phyloP scores from a whole-genome alignment of 2,113 vertebrate genomes.

The Rutilus rutilus region DNA sequence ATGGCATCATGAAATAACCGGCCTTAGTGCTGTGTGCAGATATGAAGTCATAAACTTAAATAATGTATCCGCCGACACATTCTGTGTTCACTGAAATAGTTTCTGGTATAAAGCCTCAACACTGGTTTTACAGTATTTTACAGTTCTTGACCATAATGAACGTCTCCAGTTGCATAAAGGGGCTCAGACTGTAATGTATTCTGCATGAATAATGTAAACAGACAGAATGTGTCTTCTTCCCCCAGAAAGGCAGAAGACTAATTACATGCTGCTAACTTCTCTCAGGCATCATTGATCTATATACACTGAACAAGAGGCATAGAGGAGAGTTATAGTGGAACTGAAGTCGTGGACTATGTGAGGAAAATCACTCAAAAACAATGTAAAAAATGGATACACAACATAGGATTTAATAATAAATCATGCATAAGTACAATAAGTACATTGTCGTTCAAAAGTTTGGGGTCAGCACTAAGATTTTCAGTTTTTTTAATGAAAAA shows the following conservation, averaged over 20 bases:
- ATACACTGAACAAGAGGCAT: constrained; percentile 34
- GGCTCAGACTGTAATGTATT: constrained; percentile 58
- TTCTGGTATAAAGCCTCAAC: not conserved
- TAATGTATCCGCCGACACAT: not conserved
- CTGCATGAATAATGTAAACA: constrained; percentile 64
- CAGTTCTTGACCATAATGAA: constrained; percentile 39
- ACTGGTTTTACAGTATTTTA: constrained; percentile 25
- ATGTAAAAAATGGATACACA: not conserved
- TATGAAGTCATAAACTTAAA: constrained; percentile 6
- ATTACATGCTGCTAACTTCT: constrained; percentile 63
- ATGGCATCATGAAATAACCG: not conserved
- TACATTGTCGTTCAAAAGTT: not conserved
- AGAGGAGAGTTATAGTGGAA: constrained; percentile 38
- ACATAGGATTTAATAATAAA: not conserved
- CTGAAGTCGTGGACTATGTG: not conserved
- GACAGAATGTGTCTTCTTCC: constrained; percentile 58
- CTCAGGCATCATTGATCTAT: constrained; percentile 57
- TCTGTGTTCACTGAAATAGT: not conserved
- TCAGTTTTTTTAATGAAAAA: not conserved
- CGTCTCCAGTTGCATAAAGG: constrained; percentile 42
- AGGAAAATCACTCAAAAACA: not conserved
- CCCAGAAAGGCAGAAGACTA: constrained; percentile 54
- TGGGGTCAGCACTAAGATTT: not conserved
- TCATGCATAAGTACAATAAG: not conserved
- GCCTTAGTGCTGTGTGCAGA: not conserved